Conservation (phyloP, 2,113 vertebrate species). For the Peucedramus taeniatus region DNA sequence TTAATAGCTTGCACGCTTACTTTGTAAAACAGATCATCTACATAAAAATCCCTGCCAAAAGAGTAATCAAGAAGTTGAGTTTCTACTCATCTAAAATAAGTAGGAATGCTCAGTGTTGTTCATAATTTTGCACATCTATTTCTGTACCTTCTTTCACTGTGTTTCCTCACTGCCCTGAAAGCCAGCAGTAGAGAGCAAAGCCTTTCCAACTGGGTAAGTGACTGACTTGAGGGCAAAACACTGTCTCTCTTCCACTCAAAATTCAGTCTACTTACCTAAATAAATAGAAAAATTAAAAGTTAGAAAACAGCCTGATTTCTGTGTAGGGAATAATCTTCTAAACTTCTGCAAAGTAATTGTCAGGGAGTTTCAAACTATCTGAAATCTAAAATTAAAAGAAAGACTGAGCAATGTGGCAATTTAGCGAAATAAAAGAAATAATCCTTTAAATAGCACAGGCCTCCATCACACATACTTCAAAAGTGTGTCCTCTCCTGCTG, state of each 20-base stretch:
- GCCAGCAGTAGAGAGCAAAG: background rate
- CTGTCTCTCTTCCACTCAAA: background rate
- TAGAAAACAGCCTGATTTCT: background rate
- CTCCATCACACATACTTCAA: background rate
- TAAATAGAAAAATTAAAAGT: background rate
- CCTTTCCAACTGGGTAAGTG: background rate
- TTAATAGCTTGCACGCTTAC: background rate
- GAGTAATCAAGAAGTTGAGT: background rate
- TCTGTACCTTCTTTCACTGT: background rate
- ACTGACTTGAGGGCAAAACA: background rate
- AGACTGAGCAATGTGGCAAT: background rate
- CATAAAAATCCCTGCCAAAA: background rate
- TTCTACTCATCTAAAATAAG: background rate
- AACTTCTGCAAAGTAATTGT: background rate
- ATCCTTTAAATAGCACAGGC: background rate
- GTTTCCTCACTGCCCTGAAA: background rate
- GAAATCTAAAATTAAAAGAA: background rate
- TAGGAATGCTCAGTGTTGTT: background rate
- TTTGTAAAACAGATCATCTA: background rate
- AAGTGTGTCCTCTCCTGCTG: background rate
- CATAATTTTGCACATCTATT: background rate
- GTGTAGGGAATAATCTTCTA: background rate
- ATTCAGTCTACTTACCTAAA: background rate
- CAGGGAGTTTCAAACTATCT: background rate
- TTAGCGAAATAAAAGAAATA: background rate